These are phyloP conservation scores for Eupeodes latifasciatus DNA, from an alignment of 2,888 invertebrate genomes.

Conservation along the genomic window DNA sequence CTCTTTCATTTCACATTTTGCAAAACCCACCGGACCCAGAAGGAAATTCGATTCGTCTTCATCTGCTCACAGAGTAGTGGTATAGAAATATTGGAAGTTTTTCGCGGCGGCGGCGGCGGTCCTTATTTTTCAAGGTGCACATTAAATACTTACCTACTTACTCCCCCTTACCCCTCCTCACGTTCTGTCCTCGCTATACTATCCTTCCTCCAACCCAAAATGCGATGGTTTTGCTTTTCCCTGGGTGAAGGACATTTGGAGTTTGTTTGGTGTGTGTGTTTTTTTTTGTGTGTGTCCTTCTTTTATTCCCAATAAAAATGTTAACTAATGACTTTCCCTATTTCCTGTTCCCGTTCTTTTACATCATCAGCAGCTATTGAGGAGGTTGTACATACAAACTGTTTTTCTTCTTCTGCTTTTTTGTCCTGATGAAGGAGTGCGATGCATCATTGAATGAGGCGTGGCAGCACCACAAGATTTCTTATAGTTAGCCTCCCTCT, in stretches of 20 bases:
- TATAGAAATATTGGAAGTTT: slow-evolving; percentile 54
- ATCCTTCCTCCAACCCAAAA: neutral
- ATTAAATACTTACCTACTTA: neutral
- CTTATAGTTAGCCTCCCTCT: neutral
- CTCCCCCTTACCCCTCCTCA: neutral
- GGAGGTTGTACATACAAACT: neutral
- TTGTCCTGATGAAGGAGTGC: neutral
- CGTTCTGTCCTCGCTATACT: neutral
- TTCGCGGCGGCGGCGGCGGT: slow-evolving; percentile 22
- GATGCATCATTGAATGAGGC: slow-evolving; percentile 31
- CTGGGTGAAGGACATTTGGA: slow-evolving; percentile 64
- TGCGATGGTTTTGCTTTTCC: neutral
- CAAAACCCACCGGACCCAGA: slow-evolving; percentile 21
- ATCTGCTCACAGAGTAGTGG: slow-evolving; percentile 51
- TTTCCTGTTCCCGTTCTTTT: slow-evolving; percentile 24
- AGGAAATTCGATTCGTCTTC: slow-evolving; percentile 73
- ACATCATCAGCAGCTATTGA: neutral
- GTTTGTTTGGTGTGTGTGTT: neutral
- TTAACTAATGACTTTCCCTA: slow-evolving; percentile 51
- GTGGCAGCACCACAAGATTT: slow-evolving; percentile 9
- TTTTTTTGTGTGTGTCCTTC: neutral
- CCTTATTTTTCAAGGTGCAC: slow-evolving; percentile 63
- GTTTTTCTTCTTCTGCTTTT: neutral
- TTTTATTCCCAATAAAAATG: slow-evolving; percentile 38
- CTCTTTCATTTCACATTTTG: slow-evolving; percentile 37